Evolutionary conservation across 2,113 vertebrate genomes (phyloP).

Genomic region (Gobius niger): DNA sequence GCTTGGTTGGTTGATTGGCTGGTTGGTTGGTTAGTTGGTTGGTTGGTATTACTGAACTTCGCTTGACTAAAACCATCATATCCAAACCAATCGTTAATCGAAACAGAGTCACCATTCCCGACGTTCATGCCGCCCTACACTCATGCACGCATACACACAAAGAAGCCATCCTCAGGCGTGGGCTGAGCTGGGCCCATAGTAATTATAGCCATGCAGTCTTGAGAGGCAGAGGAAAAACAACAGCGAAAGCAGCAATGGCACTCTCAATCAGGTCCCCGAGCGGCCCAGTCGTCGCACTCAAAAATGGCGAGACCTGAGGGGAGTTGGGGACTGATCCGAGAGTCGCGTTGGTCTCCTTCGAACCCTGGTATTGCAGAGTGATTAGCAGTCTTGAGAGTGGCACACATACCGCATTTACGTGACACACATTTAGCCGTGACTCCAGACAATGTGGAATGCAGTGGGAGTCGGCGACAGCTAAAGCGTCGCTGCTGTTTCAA

Average conservation of each 20-base stretch:
- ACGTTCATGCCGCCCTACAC: conserved; percentile 40
- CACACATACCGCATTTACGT: conserved; percentile 35
- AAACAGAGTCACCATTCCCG: conserved; percentile 42
- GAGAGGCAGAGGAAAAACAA: conserved; percentile 70
- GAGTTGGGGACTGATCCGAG: conserved; percentile 40
- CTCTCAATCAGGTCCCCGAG: conserved; percentile 63
- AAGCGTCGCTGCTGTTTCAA: conserved; percentile 3
- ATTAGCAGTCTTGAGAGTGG: conserved; percentile 53
- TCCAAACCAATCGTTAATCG: neutral
- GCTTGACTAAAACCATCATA: too few relatives aligned
- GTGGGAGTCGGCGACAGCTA: conserved; percentile 13
- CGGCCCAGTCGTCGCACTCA: conserved; percentile 47
- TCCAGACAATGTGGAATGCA: conserved; percentile 46
- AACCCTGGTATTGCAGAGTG: conserved; percentile 40
- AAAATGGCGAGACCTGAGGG: conserved; percentile 64
- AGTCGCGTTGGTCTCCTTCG: conserved; percentile 36
- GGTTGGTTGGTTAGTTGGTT: too few relatives aligned
- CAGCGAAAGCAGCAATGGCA: conserved; percentile 55
- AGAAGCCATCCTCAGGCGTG: conserved; percentile 57
- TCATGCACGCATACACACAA: conserved; percentile 27
- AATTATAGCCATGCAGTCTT: conserved; percentile 75
- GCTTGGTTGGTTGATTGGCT: too few relatives aligned
- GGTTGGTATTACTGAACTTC: too few relatives aligned
- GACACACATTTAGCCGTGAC: conserved; percentile 44
- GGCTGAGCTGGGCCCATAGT: conserved; percentile 65